Evolutionary conservation across 1,140 invertebrate genomes (phyloP), one percentile per base, ranked within the genome.

Genomic region (Hetaerina americana): DNA sequence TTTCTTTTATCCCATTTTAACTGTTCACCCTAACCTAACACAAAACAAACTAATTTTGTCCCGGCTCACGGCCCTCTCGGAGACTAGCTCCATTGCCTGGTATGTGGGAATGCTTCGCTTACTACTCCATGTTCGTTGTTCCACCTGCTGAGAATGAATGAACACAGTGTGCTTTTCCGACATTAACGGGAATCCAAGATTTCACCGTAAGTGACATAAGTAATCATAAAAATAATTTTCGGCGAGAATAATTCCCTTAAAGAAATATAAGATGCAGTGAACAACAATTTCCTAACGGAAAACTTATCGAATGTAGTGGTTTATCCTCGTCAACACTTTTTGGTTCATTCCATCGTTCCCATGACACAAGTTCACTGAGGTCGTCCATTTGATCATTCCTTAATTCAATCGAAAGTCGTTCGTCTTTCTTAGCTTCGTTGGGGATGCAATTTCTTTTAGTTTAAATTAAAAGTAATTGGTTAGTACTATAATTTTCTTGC

Each of bases 1-100:
- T 77, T 72, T 75, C 75, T 76, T 74, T 66, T 74, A 75, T 71
- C 74, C 72, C 72, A 75, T 75, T 72, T 57, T 75, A 49, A 40
- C 22, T 28, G 70, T 24, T 71, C 73, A 72, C 73, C 70, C 31
- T 49, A 66, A 74, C 68, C 66, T 29, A 69, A 73, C 31, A 66
- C 66, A 28, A 74, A 74, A 71, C 40, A 29, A 24, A 31, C 27
- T 22, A 69, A 24, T 70, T 18, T 67, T 72, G 67, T 29, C 66
- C 74, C 72, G 68, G 57, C 70, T 25, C 24, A 10, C 70, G 70
- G 70, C 70, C 69, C 69, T 74, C 71, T 67, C 40, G n/a, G 71
- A 71, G 70, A 40, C 69, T n/a, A 68, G 71, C 29, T 71, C 72
- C 74, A 74, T 74, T 72, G 72, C 40, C 72, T 73, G 74, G 74